phyloP scores from a whole-genome alignment of 2,888 invertebrate species.

The Leptothorax acervorum region DNA sequence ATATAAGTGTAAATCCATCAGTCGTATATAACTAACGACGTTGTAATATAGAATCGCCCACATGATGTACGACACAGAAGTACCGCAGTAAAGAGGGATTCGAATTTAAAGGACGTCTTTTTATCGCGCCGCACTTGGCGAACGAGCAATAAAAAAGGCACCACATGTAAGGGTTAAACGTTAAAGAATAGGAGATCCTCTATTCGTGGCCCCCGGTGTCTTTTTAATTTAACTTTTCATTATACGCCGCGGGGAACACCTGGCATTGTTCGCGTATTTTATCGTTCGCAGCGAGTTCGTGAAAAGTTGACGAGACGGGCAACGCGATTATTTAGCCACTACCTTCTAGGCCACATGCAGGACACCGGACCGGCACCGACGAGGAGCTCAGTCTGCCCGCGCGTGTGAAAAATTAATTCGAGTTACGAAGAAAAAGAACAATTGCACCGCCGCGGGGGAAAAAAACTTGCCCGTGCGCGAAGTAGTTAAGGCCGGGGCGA shows the following conservation, averaged over 20 bases:
- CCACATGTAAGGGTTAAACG: conserved; percentile 12
- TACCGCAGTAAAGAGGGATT: background rate
- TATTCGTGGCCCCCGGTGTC: conserved; percentile 7
- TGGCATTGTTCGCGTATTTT: conserved; percentile 46
- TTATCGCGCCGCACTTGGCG: background rate
- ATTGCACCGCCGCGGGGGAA: background rate
- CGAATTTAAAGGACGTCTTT: conserved; percentile 37
- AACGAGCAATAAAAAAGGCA: background rate
- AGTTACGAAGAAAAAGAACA: conserved; percentile 38
- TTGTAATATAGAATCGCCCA: conserved; percentile 8
- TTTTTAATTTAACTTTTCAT: conserved; percentile 61
- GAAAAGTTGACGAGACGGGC: conserved; percentile 59
- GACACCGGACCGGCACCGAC: background rate
- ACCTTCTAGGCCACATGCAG: conserved; percentile 6
- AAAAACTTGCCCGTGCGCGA: conserved; percentile 11
- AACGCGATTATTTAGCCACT: conserved; percentile 55
- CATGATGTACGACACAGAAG: conserved; percentile 19
- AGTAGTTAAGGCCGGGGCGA: conserved; percentile 22
- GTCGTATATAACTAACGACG: background rate
- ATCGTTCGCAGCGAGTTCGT: conserved; percentile 46
- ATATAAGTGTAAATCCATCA: conserved; percentile 18
- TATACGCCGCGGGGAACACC: conserved; percentile 36
- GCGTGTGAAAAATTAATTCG: conserved; percentile 48
- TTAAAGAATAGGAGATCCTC: conserved; percentile 24
- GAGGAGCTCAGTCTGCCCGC: conserved; percentile 7